These are phyloP conservation scores for Pseudolycoriella hygida DNA, from an alignment of 2,888 invertebrate species.

Conservation along the genomic window DNA sequence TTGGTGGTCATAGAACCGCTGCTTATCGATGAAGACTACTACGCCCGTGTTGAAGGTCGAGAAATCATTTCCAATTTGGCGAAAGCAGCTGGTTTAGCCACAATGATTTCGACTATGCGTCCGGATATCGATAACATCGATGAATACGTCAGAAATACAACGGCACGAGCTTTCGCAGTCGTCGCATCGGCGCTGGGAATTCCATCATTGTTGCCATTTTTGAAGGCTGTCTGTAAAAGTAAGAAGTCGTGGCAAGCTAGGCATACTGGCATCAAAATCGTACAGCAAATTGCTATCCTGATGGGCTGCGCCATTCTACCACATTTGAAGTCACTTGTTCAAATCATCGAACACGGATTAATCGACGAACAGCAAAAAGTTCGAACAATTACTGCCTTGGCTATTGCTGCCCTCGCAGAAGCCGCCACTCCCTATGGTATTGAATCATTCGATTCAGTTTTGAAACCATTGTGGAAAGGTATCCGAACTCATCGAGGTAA, in stretches of 20 bases:
- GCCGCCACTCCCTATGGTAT: constrained; percentile 99
- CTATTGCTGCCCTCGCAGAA: constrained; percentile 95
- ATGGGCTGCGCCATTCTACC: constrained; percentile 99
- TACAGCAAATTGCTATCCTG: constrained; percentile 97
- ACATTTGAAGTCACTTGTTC: constrained; percentile 92
- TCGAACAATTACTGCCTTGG: constrained; percentile 94
- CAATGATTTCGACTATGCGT: constrained; percentile 99
- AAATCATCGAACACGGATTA: constrained; percentile 97
- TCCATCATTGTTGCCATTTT: constrained; percentile 89
- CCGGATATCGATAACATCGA: constrained; percentile 99
- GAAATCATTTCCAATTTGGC: constrained; percentile 99
- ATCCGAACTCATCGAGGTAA: constrained; percentile 80
- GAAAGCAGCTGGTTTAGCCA: constrained; percentile 96
- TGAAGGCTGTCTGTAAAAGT: constrained; percentile 96
- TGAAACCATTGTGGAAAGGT: constrained; percentile 99
- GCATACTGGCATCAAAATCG: constrained; percentile 98
- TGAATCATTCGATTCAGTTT: constrained; percentile 97
- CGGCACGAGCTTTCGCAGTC: constrained; percentile 98
- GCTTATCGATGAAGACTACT: constrained; percentile 98
- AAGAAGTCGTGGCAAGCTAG: constrained; percentile 99
- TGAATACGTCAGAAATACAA: constrained; percentile 98
- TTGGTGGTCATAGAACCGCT: constrained; percentile 97
- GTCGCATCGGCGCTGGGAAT: constrained; percentile 97
- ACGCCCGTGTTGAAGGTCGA: constrained; percentile 96
- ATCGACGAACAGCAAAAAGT: constrained; percentile 99